Percentiles rank a stretch among this genome's conserved stretches.
Conservation (phyloP, 2,113 vertebrate species). For the Chaetodon trifascialis region DNA sequence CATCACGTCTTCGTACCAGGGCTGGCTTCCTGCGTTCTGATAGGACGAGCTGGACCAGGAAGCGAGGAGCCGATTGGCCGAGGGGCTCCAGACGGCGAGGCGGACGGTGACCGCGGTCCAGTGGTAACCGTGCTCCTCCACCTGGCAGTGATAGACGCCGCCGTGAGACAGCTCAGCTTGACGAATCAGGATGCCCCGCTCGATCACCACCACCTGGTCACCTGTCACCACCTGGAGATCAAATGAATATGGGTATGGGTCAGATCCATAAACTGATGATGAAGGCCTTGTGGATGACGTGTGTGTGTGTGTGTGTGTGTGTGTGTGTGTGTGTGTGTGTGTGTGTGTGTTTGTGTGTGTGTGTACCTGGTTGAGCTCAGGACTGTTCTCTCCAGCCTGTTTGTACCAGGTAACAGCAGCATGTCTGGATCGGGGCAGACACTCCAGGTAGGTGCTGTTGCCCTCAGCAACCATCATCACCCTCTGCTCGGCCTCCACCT, state of each 20-base stretch:
- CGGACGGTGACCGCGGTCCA: conserved; percentile 85
- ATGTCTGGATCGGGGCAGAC: conserved; percentile 86
- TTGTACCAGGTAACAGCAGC: conserved; percentile 86
- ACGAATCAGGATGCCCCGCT: conserved; percentile 85
- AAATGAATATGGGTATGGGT: not conserved
- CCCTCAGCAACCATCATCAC: conserved; percentile 86
- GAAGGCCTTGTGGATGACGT: not conserved
- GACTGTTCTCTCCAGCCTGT: conserved; percentile 84
- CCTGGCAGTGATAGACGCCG: conserved; percentile 86
- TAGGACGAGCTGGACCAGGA: conserved; percentile 57
- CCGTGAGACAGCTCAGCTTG: conserved; percentile 81
- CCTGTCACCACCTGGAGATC: conserved; percentile 79
- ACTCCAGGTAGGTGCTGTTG: conserved; percentile 88
- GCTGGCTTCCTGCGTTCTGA: conserved; percentile 56
- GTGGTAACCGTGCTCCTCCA: conserved; percentile 87
- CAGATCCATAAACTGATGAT: not conserved
- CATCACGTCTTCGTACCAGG: conserved; percentile 84
- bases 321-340: not conserved
- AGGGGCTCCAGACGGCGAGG: conserved; percentile 81
- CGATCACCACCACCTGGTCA: conserved; percentile 85
- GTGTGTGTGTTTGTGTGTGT: not conserved
- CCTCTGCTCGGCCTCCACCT: conserved; percentile 85
- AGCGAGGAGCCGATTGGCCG: conserved; percentile 55
- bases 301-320: conserved; percentile 6
- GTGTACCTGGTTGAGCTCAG: conserved; percentile 83